Evolutionary conservation across 1,140 invertebrate genomes (phyloP).

Genomic region (Ceratosolen solmsi): DNA sequence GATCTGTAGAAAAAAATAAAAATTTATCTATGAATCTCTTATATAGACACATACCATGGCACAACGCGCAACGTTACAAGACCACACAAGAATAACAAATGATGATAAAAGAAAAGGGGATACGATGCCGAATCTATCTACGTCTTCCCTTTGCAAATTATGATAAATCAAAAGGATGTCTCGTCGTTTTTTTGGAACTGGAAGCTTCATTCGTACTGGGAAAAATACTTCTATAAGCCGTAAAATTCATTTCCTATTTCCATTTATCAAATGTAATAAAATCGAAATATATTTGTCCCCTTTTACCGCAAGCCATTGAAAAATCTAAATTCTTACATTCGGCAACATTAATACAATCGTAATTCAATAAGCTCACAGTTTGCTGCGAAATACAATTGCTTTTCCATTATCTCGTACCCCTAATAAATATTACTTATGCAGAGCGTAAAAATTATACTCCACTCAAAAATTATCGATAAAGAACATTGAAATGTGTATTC

Average conservation of each 20-base stretch:
- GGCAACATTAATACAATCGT: background rate
- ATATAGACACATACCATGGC: background rate
- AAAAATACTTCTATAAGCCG: background rate
- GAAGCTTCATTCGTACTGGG: background rate
- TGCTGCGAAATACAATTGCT: too few relatives aligned
- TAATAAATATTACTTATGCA: too few relatives aligned
- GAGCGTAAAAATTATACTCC: too few relatives aligned
- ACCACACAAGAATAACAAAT: conserved; percentile 1
- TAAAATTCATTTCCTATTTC: background rate
- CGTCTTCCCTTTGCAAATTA: background rate
- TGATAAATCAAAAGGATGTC: background rate
- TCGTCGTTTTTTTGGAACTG: background rate
- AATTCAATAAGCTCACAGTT: background rate
- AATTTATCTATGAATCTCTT: conserved; percentile 1
- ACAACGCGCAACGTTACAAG: background rate
- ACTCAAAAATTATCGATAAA: too few relatives aligned
- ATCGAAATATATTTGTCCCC: background rate
- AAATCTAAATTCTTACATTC: background rate
- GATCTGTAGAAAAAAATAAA: background rate
- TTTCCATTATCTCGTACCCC: too few relatives aligned
- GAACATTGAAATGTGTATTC: too few relatives aligned
- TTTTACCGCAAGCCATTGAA: background rate
- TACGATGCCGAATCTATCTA: background rate
- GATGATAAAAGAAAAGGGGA: conserved; percentile 1
- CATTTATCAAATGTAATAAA: background rate